These are phyloP conservation scores for Lontra canadensis DNA, from an alignment of 2,113 vertebrate genomes.

Conservation along the genomic window DNA sequence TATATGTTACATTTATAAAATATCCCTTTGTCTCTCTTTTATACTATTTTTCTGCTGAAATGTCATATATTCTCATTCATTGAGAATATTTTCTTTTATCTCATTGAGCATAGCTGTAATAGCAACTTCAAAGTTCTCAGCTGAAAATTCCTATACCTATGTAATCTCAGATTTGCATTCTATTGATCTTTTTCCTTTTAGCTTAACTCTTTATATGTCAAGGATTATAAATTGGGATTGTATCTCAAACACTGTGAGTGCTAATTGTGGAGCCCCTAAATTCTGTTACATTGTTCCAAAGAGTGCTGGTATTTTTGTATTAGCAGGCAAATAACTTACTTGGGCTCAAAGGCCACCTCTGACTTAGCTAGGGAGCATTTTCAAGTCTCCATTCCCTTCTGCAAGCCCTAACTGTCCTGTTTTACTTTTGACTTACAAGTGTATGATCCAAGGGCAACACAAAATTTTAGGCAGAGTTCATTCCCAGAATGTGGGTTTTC, in stretches of 20 bases:
- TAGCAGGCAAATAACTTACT: not conserved
- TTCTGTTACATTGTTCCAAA: not conserved
- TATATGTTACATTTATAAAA: not conserved
- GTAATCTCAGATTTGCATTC: not conserved
- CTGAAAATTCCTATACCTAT: not conserved
- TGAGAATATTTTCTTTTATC: not conserved
- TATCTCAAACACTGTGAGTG: not conserved
- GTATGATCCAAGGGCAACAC: not conserved
- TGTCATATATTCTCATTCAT: not conserved
- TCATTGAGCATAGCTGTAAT: not conserved
- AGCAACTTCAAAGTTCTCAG: not conserved
- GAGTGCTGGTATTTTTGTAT: not conserved
- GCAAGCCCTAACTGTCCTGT: not conserved
- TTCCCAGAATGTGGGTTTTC: not conserved
- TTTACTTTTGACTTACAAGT: not conserved
- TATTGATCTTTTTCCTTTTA: not conserved
- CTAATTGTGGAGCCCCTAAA: not conserved
- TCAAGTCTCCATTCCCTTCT: not conserved
- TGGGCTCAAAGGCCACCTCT: not conserved
- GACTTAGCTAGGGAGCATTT: not conserved
- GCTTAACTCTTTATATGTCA: not conserved
- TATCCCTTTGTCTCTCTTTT: not conserved
- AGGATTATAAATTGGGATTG: not conserved
- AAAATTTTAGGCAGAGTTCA: not conserved
- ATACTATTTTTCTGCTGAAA: not conserved